These are phyloP conservation scores for Bellardia pandia DNA, from an alignment of 2,888 invertebrate species.

Conservation along the genomic window DNA sequence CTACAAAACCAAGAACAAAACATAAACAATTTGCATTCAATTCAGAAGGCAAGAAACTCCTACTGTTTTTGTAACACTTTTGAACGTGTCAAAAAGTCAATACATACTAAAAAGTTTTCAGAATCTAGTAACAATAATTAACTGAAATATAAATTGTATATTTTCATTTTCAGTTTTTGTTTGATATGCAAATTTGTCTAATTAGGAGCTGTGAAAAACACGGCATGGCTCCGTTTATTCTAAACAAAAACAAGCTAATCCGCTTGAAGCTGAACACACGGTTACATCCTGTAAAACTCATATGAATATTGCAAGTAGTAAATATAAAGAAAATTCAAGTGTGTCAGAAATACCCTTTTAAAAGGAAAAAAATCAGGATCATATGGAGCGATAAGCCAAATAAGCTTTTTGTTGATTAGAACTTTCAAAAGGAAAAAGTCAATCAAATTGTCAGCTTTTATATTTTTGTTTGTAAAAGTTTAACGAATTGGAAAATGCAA, in stretches of 20 bases:
- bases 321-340: constrained; percentile 53
- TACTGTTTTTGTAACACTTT: constrained; percentile 33
- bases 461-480: constrained; percentile 57
- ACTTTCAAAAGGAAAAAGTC: constrained; percentile 59
- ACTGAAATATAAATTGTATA: constrained; percentile 24
- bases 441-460: constrained; percentile 64
- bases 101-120: constrained; percentile 8
- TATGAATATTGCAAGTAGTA: constrained; percentile 20
- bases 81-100: not conserved
- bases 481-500: constrained; percentile 73
- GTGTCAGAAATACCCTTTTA: constrained; percentile 66
- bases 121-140: constrained; percentile 44
- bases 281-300: constrained; percentile 49
- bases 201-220: constrained; percentile 73
- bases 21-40: too few relatives aligned
- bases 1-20: too few relatives aligned
- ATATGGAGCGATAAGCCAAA: constrained; percentile 57
- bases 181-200: constrained; percentile 69
- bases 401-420: constrained; percentile 56
- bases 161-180: not conserved
- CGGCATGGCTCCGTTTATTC: constrained; percentile 64
- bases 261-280: constrained; percentile 59
- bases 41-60: not conserved
- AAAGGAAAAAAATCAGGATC: constrained; percentile 9
- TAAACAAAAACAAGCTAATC: constrained; percentile 64